Conservation (phyloP, 2,888 invertebrate species). For the Chirona hameri region DNA sequence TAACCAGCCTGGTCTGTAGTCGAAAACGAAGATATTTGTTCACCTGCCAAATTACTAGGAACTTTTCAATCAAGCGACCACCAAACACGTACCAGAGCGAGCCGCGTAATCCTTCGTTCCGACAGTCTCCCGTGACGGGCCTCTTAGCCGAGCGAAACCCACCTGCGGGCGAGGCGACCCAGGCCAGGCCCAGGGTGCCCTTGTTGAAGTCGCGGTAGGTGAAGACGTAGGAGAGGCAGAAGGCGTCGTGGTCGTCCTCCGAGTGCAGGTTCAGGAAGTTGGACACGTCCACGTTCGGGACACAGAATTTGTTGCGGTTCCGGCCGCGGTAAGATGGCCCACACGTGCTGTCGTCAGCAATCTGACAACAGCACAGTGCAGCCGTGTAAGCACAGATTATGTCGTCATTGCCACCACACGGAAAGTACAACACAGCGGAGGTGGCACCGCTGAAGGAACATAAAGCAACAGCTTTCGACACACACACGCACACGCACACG, state of each 20-base stretch:
- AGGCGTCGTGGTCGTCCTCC: conserved; percentile 93
- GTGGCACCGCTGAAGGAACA: too few species aligned
- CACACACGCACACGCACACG: too few species aligned
- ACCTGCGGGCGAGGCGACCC: conserved; percentile 93
- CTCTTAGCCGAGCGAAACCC: conserved; percentile 35
- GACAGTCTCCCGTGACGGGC: background rate
- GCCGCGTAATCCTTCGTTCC: too few species aligned
- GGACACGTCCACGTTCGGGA: conserved; percentile 96
- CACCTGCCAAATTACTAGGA: too few species aligned
- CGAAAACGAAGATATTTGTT: too few species aligned
- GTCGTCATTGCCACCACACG: too few species aligned
- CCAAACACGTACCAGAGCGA: too few species aligned
- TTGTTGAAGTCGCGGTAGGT: conserved; percentile 89
- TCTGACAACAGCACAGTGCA: conserved; percentile 57
- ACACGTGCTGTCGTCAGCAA: conserved; percentile 82
- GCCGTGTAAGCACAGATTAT: background rate
- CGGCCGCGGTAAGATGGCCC: conserved; percentile 61
- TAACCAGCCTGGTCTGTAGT: too few species aligned
- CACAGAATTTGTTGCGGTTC: conserved; percentile 83
- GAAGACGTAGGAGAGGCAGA: conserved; percentile 99
- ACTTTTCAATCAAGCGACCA: too few species aligned
- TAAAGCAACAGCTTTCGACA: too few species aligned
- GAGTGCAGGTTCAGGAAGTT: conserved; percentile 98
- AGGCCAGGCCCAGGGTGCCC: conserved; percentile 95
- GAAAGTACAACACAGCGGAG: too few species aligned